A percentile compares a stretch with the other conserved stretches of the same genome.
phyloP scores from a whole-genome alignment of 2,888 invertebrate genomes.

The Trachelus stipa region DNA sequence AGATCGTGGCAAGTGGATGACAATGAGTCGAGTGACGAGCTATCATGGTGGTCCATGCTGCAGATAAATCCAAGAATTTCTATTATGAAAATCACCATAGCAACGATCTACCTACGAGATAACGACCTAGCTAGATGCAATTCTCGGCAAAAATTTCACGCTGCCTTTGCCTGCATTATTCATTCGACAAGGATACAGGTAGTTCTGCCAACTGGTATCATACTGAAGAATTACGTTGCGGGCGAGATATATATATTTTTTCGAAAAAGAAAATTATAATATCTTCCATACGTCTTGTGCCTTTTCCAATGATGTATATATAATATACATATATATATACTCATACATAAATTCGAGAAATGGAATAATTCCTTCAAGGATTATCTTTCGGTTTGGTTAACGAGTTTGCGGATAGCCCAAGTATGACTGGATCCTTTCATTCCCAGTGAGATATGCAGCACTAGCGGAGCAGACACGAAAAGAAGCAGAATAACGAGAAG shows the following conservation, averaged over 20 bases:
- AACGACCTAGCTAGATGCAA: background rate
- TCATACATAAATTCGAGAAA: background rate
- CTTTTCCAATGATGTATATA: background rate
- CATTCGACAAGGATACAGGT: background rate
- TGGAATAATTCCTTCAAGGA: background rate
- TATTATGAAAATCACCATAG: background rate
- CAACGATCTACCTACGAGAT: background rate
- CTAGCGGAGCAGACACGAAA: conserved; percentile 35
- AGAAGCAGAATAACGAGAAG: conserved; percentile 13
- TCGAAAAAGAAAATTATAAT: background rate
- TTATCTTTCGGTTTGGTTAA: background rate
- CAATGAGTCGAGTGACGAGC: conserved; percentile 30
- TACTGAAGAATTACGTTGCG: background rate
- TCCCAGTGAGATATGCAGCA: background rate
- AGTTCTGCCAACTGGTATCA: background rate
- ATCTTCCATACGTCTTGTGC: background rate
- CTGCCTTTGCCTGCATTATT: background rate
- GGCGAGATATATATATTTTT: background rate
- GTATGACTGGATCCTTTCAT: background rate
- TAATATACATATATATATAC: background rate
- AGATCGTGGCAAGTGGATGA: conserved; percentile 51
- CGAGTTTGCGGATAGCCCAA: background rate
- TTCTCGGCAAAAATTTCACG: background rate
- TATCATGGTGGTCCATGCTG: background rate
- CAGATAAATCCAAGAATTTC: background rate